Evolutionary conservation across 2,113 vertebrate species (phyloP), one percentile per base, ranked within the genome.

Genomic region (Geococcyx californianus): DNA sequence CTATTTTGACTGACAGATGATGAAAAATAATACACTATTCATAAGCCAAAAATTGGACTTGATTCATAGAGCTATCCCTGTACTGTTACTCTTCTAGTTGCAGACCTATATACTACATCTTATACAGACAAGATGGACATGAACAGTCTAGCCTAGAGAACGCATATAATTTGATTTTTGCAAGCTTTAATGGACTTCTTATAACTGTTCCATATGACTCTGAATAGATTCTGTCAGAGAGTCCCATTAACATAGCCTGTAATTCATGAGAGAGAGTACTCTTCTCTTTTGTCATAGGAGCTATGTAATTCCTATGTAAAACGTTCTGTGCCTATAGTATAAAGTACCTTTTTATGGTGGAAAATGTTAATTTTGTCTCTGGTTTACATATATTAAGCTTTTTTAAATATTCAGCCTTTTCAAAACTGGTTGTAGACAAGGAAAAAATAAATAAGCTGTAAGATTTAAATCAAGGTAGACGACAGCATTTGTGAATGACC

Each of bases 221-320:
- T 66, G 47, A 59, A 20, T 68, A 8, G 42, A 63, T 23, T 68
- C 3, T 82, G 11, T 85, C 36, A 47, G 74, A n/a, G 29, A 79
- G 34, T 88, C 13, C 10, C 6, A 10, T 4, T 62, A 64, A 38
- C 0, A 0, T 40, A 49, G 42, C 42, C 75, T 12, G 0, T 19
- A 74, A 91, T n/a, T 51, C 28, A 31, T 11, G 31, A 25, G 52
- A 47, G 26, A 59, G 25, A 74, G 54, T 47, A 18, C 6, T 17
- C 81, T 62, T 52, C 4, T 64, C 42, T 75, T 73, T 80, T 92
- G 29, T 62, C 14, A 44, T 16, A 75, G 17, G 10, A 33, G 13
- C 63, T 79, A 16, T 20, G 21, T 25, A 49, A 26, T 51, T 74
- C 11, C 47, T 55, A 3, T 26, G 49, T 59, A 31, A 51, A 82